Evolutionary conservation across 1,140 invertebrate genomes (phyloP), one percentile per base, ranked within the genome.

Genomic region (Oryctes rhinoceros): DNA sequence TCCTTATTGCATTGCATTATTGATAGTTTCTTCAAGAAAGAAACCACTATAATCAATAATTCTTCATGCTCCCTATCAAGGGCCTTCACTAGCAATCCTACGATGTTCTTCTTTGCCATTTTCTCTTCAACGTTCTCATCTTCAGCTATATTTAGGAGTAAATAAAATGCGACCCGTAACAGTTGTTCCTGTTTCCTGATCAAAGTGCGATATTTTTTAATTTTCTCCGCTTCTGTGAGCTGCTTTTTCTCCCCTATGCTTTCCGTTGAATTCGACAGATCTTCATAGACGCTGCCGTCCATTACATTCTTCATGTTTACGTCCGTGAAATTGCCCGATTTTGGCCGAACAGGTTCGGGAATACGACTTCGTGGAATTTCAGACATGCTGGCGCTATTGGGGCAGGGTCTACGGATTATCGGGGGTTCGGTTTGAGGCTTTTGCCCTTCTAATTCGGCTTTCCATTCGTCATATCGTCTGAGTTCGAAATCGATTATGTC

Each of bases 401-500:
- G 86, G 78, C 86, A 86, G 59, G 85, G 85, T 86, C 79, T 88
- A 80, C 78, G 85, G 83, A 79, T 86, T 4, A 83, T 79, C 10
- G 81, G 86, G 82, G 76, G 81, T 47, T 81, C 81, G 71, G 86
- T 84, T 24, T 84, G 83, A 3, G 87, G 88, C 81, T 91, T 91
- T 79, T 88, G 87, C 78, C 90, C 89, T 83, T 96, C 94, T 82
- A 99, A 90, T 86, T 99, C 97, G 81, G 95, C 94, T 83, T 94
- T 94, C 96, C 97, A 99, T 80, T 97, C 93, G 84, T 98, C 96
- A 88, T 97, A 97, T 77, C 97, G 92, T 85, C 94, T 93, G 44
- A 99, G 89, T 89, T 99, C 98, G 89, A 95, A 96, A 85, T 99
- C 97, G 79, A 99, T 93, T 71, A 99, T 94, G 88, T 98, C 96